Evolutionary conservation across 2,888 invertebrate genomes (phyloP).

Genomic region (Tetrapedia diversipes): DNA sequence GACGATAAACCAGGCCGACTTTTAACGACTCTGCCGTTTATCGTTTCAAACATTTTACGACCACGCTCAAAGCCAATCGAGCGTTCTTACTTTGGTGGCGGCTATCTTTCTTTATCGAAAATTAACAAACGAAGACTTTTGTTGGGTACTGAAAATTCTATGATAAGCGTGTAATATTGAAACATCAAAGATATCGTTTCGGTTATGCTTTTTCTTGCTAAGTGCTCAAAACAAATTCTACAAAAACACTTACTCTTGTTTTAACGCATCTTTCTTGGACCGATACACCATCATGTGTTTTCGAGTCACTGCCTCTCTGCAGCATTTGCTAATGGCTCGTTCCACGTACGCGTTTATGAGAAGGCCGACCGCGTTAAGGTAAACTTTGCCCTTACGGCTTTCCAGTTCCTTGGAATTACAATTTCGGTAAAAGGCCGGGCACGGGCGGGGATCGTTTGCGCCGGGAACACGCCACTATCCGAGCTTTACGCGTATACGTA

Average conservation of each 20-base stretch:
- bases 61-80: neutral
- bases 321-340: slow-evolving; percentile 56
- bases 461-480: slow-evolving; percentile 13
- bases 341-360: slow-evolving; percentile 39
- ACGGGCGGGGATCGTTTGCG: slow-evolving; percentile 32
- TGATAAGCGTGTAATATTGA: too few relatives aligned
- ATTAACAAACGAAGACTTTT: too few relatives aligned
- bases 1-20: slow-evolving; percentile 32
- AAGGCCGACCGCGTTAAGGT: slow-evolving; percentile 35
- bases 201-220: too few relatives aligned
- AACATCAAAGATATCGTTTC: too few relatives aligned
- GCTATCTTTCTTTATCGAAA: too few relatives aligned
- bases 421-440: slow-evolving; percentile 58
- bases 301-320: slow-evolving; percentile 3
- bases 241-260: too few relatives aligned
- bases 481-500: slow-evolving; percentile 6
- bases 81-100: slow-evolving; percentile 21
- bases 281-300: neutral
- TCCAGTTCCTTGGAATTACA: slow-evolving; percentile 45
- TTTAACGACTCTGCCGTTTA: slow-evolving; percentile 38
- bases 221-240: too few relatives aligned
- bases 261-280: slow-evolving; percentile 6
- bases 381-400: slow-evolving; percentile 33
- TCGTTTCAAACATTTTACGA: slow-evolving; percentile 43
- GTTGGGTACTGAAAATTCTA: too few relatives aligned